A percentile compares a stretch with the other conserved stretches of the same genome.
Evolutionary conservation across 2,888 invertebrate genomes (phyloP).

Genomic region (Pterostichus madidus): DNA sequence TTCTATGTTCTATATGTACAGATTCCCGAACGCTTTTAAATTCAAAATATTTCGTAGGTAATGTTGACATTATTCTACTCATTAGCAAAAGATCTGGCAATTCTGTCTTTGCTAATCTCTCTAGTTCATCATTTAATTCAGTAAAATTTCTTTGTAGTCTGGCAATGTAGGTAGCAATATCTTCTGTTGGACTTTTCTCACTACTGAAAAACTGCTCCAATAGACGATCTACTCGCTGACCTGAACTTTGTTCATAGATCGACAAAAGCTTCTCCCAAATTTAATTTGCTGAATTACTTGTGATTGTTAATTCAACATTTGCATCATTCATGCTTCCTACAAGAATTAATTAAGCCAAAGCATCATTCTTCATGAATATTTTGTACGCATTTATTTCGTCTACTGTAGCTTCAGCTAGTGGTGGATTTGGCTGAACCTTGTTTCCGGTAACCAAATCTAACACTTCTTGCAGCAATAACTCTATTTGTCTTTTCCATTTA

Average conservation of each 20-base stretch:
- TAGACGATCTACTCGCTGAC: neutral
- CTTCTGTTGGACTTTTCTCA: conserved; percentile 47
- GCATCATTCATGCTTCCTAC: too few species aligned
- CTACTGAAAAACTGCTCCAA: conserved; percentile 64
- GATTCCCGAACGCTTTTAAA: conserved; percentile 49
- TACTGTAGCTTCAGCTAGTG: too few species aligned
- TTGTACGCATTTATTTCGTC: too few species aligned
- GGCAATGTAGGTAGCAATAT: conserved; percentile 64
- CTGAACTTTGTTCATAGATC: neutral
- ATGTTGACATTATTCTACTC: conserved; percentile 61
- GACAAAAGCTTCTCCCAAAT: conserved; percentile 7
- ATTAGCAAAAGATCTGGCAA: conserved; percentile 63
- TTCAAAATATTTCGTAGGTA: conserved; percentile 19
- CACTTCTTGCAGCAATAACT: too few species aligned
- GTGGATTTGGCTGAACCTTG: too few species aligned
- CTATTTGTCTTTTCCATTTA: too few species aligned
- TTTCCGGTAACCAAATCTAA: too few species aligned
- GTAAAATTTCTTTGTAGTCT: conserved; percentile 57
- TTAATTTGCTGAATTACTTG: too few species aligned
- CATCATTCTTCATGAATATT: too few species aligned
- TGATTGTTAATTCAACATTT: too few species aligned
- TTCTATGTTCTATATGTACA: too few species aligned
- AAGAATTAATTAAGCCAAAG: too few species aligned
- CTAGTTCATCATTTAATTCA: conserved; percentile 33
- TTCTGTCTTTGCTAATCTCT: neutral